phyloP scores from a whole-genome alignment of 2,888 invertebrate genomes.

The Galerucella nymphaeae region DNA sequence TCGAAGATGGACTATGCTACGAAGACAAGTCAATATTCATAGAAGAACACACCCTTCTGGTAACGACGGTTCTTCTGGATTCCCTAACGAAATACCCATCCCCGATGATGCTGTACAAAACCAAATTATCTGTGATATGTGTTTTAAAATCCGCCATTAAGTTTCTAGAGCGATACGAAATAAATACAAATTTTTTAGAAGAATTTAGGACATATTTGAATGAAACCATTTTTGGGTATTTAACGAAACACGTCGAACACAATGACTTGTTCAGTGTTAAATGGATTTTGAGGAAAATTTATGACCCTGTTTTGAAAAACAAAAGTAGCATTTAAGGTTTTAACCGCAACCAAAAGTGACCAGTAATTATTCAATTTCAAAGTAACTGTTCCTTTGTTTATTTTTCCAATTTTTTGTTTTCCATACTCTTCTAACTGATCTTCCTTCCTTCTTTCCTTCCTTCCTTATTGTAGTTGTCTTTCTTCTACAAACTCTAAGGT shows the following conservation, averaged over 20 bases:
- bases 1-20: conserved; percentile 54
- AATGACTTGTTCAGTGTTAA: conserved; percentile 52
- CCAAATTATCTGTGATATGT: conserved; percentile 55
- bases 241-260: conserved; percentile 50
- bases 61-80: conserved; percentile 55
- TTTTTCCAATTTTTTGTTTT: too few species aligned
- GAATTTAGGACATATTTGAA: conserved; percentile 49
- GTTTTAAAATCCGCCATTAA: conserved; percentile 52
- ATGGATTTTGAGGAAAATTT: conserved; percentile 49
- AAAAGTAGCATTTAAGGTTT: neutral
- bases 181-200: conserved; percentile 47
- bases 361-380: neutral
- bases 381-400: neutral
- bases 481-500: too few species aligned
- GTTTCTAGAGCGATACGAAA: conserved; percentile 50
- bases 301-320: conserved; percentile 47
- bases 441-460: too few species aligned
- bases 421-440: too few species aligned
- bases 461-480: too few species aligned
- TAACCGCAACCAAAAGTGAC: neutral
- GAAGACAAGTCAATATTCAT: conserved; percentile 57
- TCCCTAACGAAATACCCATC: conserved; percentile 51
- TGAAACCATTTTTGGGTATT: conserved; percentile 49
- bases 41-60: conserved; percentile 57
- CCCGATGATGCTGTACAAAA: conserved; percentile 53